phyloP scores from a whole-genome alignment of 1,140 invertebrate species.

The Marisa cornuarietis region DNA sequence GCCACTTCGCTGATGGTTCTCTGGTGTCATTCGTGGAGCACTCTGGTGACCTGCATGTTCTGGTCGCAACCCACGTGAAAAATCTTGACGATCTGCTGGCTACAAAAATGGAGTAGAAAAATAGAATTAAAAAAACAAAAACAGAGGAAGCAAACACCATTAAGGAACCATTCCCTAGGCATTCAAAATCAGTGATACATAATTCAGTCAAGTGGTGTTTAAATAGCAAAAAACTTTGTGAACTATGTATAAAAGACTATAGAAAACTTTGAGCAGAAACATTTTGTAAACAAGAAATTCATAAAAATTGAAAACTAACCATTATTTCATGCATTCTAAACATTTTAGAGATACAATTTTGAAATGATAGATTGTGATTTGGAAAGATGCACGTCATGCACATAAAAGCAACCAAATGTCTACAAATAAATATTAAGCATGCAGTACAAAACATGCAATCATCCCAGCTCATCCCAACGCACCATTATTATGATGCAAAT shows the following conservation, averaged over 20 bases:
- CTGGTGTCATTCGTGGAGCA: not conserved
- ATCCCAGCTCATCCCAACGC: too few species aligned
- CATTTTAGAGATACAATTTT: not conserved
- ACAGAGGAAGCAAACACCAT: not conserved
- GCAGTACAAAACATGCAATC: too few species aligned
- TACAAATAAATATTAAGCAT: not conserved
- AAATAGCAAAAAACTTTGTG: not conserved
- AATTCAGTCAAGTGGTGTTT: too few species aligned
- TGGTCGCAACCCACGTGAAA: conserved; percentile 52
- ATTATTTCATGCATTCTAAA: not conserved
- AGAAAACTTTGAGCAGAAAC: not conserved
- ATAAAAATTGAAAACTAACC: not conserved
- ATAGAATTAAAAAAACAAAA: not conserved
- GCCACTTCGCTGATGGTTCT: conserved; percentile 21
- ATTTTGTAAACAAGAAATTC: not conserved
- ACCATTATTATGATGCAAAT: too few species aligned
- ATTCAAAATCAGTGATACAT: too few species aligned
- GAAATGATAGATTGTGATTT: not conserved
- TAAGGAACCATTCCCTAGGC: too few species aligned
- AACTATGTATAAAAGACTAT: not conserved
- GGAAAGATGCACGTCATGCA: conserved; percentile 1
- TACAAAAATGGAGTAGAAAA: conserved; percentile 20
- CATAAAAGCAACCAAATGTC: not conserved
- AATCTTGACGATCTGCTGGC: conserved; percentile 45
- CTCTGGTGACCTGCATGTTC: conserved; percentile 46